Conservation (phyloP, 1,140 invertebrate species). For the Danaus melanippus region DNA sequence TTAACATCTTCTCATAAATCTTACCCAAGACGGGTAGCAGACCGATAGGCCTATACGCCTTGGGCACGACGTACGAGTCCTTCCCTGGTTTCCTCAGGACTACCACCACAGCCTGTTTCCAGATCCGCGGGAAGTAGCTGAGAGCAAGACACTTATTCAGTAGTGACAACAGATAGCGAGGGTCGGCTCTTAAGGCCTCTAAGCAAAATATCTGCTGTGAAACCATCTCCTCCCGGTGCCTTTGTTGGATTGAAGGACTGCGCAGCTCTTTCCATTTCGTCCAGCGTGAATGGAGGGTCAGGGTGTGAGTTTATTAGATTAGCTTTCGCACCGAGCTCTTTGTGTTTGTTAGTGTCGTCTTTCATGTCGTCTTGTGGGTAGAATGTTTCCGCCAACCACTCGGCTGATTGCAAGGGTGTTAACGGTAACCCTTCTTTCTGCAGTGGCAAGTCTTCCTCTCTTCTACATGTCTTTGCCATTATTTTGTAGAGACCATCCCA, state of each 20-base stretch:
- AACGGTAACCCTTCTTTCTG: not conserved
- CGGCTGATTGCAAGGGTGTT: not conserved
- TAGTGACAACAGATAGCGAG: not conserved
- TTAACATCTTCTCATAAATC: not conserved
- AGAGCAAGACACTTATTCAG: not conserved
- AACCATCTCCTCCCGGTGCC: constrained; percentile 5
- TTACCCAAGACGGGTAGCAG: constrained; percentile 2
- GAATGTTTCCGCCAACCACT: constrained; percentile 2
- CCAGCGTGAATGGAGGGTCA: not conserved
- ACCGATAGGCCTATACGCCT: constrained; percentile 4
- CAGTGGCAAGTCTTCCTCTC: not conserved
- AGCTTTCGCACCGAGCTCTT: not conserved
- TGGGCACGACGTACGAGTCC: not conserved
- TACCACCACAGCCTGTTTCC: too few relatives aligned
- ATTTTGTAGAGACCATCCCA: constrained; percentile 4
- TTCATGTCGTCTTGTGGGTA: constrained; percentile 2
- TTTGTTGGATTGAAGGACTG: not conserved
- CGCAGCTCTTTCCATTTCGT: not conserved
- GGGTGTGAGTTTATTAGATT: too few relatives aligned
- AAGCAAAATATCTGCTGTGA: constrained; percentile 7
- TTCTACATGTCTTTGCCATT: not conserved
- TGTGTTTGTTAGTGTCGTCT: not conserved
- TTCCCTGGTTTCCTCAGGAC: constrained; percentile 1
- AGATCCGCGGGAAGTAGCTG: not conserved
- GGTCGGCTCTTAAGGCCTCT: not conserved